phyloP scores from a whole-genome alignment of 1,140 invertebrate genomes.

The Holcopasites calliopsidis region DNA sequence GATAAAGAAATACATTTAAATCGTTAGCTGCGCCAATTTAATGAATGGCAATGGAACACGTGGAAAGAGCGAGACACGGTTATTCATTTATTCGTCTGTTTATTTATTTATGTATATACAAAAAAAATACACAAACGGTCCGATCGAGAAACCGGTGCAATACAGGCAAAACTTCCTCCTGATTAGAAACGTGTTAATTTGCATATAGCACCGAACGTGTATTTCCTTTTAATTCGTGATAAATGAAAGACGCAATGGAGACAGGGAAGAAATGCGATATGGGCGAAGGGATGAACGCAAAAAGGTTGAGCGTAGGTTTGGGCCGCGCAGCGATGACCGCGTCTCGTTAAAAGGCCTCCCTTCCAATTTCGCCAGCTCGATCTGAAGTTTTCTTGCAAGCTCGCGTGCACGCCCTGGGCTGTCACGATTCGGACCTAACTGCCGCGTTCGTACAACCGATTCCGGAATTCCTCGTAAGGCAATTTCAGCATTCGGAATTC shows the following conservation, averaged over 20 bases:
- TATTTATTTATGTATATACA: too few relatives aligned
- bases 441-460: slow-evolving; percentile 76
- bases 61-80: slow-evolving; percentile 26
- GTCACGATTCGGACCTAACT: slow-evolving; percentile 78
- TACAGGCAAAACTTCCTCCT: too few relatives aligned
- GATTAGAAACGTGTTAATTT: too few relatives aligned
- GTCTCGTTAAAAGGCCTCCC: slow-evolving; percentile 74
- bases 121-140: too few relatives aligned
- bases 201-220: too few relatives aligned
- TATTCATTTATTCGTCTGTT: slow-evolving; percentile 33
- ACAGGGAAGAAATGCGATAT: not conserved
- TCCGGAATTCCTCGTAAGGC: slow-evolving; percentile 77
- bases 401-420: slow-evolving; percentile 79
- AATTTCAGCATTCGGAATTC: slow-evolving; percentile 78
- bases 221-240: too few relatives aligned
- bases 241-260: not conserved
- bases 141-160: too few relatives aligned
- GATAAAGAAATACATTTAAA: too few relatives aligned
- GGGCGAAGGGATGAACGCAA: slow-evolving; percentile 40
- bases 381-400: slow-evolving; percentile 79
- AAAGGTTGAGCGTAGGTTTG: slow-evolving; percentile 61
- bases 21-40: too few relatives aligned
- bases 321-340: slow-evolving; percentile 65
- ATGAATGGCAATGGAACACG: too few relatives aligned
- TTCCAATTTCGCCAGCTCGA: slow-evolving; percentile 79